These are phyloP conservation scores for Siphonodentalium dalli DNA, from an alignment of 2,888 invertebrate genomes.

Conservation along the genomic window DNA sequence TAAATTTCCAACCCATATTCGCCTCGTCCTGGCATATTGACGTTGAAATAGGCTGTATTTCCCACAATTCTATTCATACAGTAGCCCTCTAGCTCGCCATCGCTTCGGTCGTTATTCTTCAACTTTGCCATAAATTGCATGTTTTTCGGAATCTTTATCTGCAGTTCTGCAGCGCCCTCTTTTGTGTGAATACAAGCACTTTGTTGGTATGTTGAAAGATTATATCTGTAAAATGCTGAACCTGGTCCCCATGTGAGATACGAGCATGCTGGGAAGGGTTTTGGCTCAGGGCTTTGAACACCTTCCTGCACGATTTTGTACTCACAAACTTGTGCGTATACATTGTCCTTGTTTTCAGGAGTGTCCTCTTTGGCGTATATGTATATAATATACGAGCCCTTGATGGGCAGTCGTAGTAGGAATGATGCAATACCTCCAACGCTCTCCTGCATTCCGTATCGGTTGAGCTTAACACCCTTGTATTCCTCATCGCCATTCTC, in stretches of 20 bases:
- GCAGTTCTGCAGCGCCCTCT: slow-evolving; percentile 61
- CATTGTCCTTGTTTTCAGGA: slow-evolving; percentile 60
- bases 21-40: slow-evolving; percentile 59
- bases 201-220: slow-evolving; percentile 58
- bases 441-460: slow-evolving; percentile 63
- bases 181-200: slow-evolving; percentile 58
- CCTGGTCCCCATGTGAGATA: slow-evolving; percentile 64
- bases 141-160: slow-evolving; percentile 53
- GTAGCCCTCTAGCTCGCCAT: slow-evolving; percentile 60
- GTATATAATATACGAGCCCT: slow-evolving; percentile 62
- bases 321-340: slow-evolving; percentile 65
- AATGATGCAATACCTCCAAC: slow-evolving; percentile 62
- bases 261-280: slow-evolving; percentile 64
- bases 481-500: slow-evolving; percentile 60
- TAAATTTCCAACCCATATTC: slow-evolving; percentile 64
- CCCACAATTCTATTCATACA: slow-evolving; percentile 61
- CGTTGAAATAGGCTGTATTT: slow-evolving; percentile 61
- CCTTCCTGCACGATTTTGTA: slow-evolving; percentile 61
- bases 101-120: slow-evolving; percentile 55
- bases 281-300: slow-evolving; percentile 38
- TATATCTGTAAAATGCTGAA: slow-evolving; percentile 58
- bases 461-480: slow-evolving; percentile 56
- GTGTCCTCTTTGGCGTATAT: slow-evolving; percentile 65
- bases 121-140: slow-evolving; percentile 65
- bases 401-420: slow-evolving; percentile 60